These are phyloP conservation scores for Plebejus argus DNA, from an alignment of 2,888 invertebrate species.

Conservation along the genomic window DNA sequence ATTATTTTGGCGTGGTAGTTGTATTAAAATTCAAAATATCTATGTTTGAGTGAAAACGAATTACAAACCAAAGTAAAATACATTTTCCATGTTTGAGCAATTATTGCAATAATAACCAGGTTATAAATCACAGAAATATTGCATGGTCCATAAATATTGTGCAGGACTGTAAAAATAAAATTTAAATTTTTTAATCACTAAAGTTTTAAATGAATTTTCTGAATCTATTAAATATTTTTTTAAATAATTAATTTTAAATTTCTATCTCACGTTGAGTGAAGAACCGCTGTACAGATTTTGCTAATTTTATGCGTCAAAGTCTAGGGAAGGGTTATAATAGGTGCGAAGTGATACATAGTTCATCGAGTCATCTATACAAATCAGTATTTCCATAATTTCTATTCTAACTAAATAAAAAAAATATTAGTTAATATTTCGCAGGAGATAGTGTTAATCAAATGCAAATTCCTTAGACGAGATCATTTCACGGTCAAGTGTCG, in stretches of 20 bases:
- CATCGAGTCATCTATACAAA: too few relatives aligned
- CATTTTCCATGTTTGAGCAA: background rate
- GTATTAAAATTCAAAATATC: too few relatives aligned
- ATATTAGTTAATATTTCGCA: background rate
- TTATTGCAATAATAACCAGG: background rate
- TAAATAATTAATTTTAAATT: too few relatives aligned
- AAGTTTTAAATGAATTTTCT: background rate
- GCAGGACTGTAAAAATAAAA: background rate
- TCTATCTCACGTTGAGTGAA: too few relatives aligned
- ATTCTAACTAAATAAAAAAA: too few relatives aligned
- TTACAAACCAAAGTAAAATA: background rate
- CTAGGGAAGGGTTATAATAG: too few relatives aligned
- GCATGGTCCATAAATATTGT: background rate
- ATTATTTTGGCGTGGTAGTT: too few relatives aligned
- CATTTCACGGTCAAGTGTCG: conserved; percentile 8
- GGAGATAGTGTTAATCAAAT: background rate
- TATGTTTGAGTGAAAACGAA: background rate
- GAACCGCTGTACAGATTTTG: too few relatives aligned
- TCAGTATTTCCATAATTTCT: too few relatives aligned
- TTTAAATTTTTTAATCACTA: background rate
- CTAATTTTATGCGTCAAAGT: too few relatives aligned
- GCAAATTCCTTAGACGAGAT: background rate
- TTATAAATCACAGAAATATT: background rate
- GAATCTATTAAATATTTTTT: too few relatives aligned
- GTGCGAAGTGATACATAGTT: too few relatives aligned